Conservation (phyloP, 2,113 vertebrate species). For the Engraulis encrasicolus region DNA sequence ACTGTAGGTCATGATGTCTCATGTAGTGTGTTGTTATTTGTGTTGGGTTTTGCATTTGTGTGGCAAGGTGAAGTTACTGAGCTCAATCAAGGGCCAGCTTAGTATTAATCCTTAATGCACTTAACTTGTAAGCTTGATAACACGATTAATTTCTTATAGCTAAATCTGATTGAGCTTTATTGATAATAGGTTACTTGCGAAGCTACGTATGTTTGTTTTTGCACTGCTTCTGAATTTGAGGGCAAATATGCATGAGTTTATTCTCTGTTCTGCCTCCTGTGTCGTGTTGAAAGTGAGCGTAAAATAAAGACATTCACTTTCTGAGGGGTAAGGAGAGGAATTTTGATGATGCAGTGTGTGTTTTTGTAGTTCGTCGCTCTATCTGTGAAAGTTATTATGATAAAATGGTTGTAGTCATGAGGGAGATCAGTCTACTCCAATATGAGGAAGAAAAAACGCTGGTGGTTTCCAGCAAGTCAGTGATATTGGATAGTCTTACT, state of each 20-base stretch:
- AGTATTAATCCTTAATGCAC: constrained; percentile 7
- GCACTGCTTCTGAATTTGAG: neutral
- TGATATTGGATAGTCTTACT: neutral
- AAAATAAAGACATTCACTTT: neutral
- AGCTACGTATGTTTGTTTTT: neutral
- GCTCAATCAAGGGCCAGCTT: neutral
- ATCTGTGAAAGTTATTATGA: neutral
- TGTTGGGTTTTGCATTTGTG: neutral
- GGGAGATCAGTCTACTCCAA: neutral
- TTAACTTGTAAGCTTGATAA: neutral
- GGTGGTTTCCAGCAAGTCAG: neutral
- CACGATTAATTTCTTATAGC: neutral
- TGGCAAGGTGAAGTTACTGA: neutral
- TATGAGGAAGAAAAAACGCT: neutral
- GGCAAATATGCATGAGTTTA: neutral
- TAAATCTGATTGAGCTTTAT: neutral
- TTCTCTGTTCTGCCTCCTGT: neutral
- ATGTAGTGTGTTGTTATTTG: neutral
- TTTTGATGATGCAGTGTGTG: neutral
- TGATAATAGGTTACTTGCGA: too few relatives aligned
- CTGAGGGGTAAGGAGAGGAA: neutral
- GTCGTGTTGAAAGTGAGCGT: neutral
- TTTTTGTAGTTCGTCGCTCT: neutral
- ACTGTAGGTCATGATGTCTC: too few relatives aligned
- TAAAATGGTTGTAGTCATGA: neutral